Evolutionary conservation across 2,797 vertebrate species (phyloP), one percentile per base, ranked within the genome.

Genomic region (Gobionotothen gibberifrons): DNA sequence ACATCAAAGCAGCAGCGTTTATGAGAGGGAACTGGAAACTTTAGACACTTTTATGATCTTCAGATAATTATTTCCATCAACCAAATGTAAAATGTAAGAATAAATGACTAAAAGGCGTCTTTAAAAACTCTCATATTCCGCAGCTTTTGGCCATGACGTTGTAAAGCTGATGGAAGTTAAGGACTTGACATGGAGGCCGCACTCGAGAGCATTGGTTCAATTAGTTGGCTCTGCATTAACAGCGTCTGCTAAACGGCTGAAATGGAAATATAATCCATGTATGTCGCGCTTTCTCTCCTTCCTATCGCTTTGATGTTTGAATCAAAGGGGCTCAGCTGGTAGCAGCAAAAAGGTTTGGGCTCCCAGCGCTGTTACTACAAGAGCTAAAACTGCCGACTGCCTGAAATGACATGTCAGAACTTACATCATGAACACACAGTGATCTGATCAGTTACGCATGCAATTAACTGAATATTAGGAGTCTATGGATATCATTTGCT

Each of bases 241-340:
- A 58, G 51, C 22, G 52, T 62, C 62, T 15, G 60, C 76, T 85
- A 86, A 88, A 86, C 7, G 85, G 79, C 71, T 40, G 68, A 59
- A 79, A 90, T 70, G 80, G 87, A 83, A 87, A 88, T 47, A 61
- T 56, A 66, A 81, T 73, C 73, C 72, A 74, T 60, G 84, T 65
- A 80, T 48, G 83, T 76, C 62, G 52, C n/a, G 60, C 61, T 60
- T 71, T 67, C 73, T 69, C 72, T 64, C 56, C 62, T 67, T 75
- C 69, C 72, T 57, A 11, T 49, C 11, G 70, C 87, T 89, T 90
- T 88, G 87, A 92, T 87, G 87, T 87, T 61, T n/a, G 69, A 85
- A 89, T 89, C 88, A 91, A 87, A 91, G 86, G 70, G 67, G 78
- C 85, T 88, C 79, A 69, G 89, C 84, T 87, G 82, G 82, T 85